Base-by-base conservation (phyloP, 2,888 invertebrate species). In the Morinoia aosen region DNA sequence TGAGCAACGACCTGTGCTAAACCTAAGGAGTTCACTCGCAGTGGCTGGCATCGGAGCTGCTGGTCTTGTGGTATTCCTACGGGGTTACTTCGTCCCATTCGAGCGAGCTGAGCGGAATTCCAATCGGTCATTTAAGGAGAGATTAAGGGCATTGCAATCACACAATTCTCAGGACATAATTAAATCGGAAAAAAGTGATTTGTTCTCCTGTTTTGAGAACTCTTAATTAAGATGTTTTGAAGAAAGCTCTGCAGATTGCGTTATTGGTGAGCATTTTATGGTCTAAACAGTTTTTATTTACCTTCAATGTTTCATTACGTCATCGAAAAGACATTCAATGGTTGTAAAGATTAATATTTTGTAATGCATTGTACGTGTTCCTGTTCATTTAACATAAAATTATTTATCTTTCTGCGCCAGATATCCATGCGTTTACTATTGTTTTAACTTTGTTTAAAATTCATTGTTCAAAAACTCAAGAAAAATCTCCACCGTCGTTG, bases 201-300 rank as follows among this genome's bases (percentile, higher is more conserved):
- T 57, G 56, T 57, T 57, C 93, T 40, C 58, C 12, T 57, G 19
- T 57, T 93, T 93, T 57, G 12, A 56, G 56, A 57, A n/a, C 48
- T 93, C 19, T 19, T 93, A 93, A 93, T 93, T 93, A 93, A 93
- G 93, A 33, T 93, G 93, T 93, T 93, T 93, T 93, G 19, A 93
- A 93, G 57, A 33, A 93, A 58, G 33, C 57, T 93, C 57, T 90
- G 40, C 40, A 14, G 90, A 90, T 90, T 90, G 90, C 40, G 14
- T 90, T 33, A 76, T 76, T 76, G 25, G 25, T 8, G 76, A 76
- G 1, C 76, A 76, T 76, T 76, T 76, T 33, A 76, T 76, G 10
- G 25, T 76, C 76, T 76, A 33, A 33, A 76, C 25, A 76, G 76
- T 76, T 76, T 76, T 76, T 33, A 8, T 76, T 76, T 19, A 25